These are phyloP conservation scores for Oplegnathus fasciatus DNA, from an alignment of 2,113 vertebrate species.

Conservation along the genomic window DNA sequence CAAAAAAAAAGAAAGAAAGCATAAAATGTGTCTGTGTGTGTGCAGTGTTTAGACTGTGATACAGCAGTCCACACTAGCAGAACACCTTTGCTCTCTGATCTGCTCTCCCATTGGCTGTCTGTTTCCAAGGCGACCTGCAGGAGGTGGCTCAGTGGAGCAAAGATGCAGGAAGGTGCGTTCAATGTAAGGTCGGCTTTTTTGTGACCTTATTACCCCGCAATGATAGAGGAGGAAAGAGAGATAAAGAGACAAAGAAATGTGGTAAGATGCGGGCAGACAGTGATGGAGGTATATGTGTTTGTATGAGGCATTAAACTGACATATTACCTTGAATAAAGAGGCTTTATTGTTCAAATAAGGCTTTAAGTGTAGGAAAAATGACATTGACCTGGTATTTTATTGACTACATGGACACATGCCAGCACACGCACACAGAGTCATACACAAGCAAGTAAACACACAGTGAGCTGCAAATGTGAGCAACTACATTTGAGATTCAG, in stretches of 20 bases:
- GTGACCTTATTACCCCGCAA: conserved; percentile 57
- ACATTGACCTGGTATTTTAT: conserved; percentile 67
- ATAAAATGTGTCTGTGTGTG: neutral
- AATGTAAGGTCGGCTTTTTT: conserved; percentile 58
- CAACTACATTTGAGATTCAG: conserved; percentile 76
- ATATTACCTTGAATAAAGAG: conserved; percentile 30
- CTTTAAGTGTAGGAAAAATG: conserved; percentile 45
- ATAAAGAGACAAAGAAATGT: conserved; percentile 14
- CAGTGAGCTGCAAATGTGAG: conserved; percentile 43
- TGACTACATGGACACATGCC: conserved; percentile 38
- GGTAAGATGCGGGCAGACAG: neutral
- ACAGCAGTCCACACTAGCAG: conserved; percentile 33
- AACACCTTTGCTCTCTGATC: conserved; percentile 65
- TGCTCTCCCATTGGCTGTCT: conserved; percentile 55
- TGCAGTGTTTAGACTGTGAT: conserved; percentile 45
- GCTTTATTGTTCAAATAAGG: conserved; percentile 46
- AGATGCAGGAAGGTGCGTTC: conserved; percentile 54
- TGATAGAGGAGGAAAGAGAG: conserved; percentile 16
- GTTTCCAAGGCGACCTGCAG: conserved; percentile 75
- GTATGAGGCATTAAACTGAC: conserved; percentile 14
- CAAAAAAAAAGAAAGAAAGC: neutral
- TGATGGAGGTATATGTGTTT: conserved; percentile 19
- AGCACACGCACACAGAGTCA: conserved; percentile 21
- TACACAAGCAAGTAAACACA: conserved; percentile 19
- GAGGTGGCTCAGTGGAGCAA: conserved; percentile 60